Evolutionary conservation across 2,797 vertebrate species (phyloP), one percentile per base, ranked within the genome.

Genomic region (Mus minutoides): DNA sequence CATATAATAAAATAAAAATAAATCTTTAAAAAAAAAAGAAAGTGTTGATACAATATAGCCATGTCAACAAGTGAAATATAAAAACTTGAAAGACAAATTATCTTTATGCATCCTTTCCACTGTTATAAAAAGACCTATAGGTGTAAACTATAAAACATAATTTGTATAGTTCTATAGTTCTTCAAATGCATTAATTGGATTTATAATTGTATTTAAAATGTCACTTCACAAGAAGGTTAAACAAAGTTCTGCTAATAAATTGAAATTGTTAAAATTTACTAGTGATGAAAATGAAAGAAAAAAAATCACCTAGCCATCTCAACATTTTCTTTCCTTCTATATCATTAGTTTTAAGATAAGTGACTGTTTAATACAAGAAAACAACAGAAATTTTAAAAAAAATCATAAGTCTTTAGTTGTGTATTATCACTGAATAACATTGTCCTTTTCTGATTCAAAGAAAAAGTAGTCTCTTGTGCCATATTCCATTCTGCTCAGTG

Each of bases 211-310:
- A 56, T 75, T 73, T 88, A 29, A 75, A 29, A 52, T 83, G 31
- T 40, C 6, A 31, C 40, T 83, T 31, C 24, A 60, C 31, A 92
- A 84, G 34, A n/a, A 60, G 43, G 43, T 73, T 83, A 40, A 71
- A 75, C 31, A 75, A 49, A 84, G 73, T 75, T 92, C 54, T 83
- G 54, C 67, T 64, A 49, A n/a, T 40, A 76, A 62, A 76, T 76
- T 75, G 37, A 84, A 91, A 73, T n/a, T 91, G 37, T 83, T 73
- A 60, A 73, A 31, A 85, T 64, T 62, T 84, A 76, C 76, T 75
- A 76, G 6, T 62, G 69, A 60, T 85, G 43, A 75, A 69, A 69
- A 69, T 69, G 67, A n/a, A 67, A n/a, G 31, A 16, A 67, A 34
- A 56, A 60, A 67, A 34, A 52, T 17, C 46, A 75, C 75, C 29